Base-by-base conservation (phyloP, 2,888 invertebrate genomes). In the Temnothorax rugatulus region DNA sequence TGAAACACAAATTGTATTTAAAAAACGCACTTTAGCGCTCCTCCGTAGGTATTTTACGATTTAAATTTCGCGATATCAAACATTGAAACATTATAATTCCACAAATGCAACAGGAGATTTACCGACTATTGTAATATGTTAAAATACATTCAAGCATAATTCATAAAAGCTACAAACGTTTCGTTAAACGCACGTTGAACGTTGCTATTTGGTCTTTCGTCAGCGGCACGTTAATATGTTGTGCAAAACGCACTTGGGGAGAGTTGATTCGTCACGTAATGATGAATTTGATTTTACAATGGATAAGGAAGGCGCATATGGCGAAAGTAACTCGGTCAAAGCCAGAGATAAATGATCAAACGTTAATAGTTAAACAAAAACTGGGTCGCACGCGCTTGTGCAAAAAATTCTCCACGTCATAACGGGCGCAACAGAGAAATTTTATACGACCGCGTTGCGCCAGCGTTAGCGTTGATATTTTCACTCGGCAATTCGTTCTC, bases 271-370 rank as follows among this genome's bases (percentile, higher is more conserved):
- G 38, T 61, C 79, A 71, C 47, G 59, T 59, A 50, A 38, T 57
- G 73, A 57, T 73, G 57, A 57, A 73, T 73, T 21, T 7, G 71
- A 81, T 81, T 47, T 47, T 73, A 47, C 71, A 38, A 50, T 13
- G 41, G 79, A 73, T 73, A 81, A 73, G 29, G n/a, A n/a, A 29
- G 18, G 7, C 59, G 21, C 21, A 29, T 54, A 66, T 50, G 79
- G 44, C 73, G 73, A 81, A 81, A 81, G 79, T 81, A 81, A 81
- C 47, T 71, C 79, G 79, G 73, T 79, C 79, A 71, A 81, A 81
- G 73, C 73, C 79, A 81, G 73, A 81, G 73, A 81, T 71, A 59
- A 41, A 81, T n/a, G 50, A 71, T 81, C 73, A 47, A n/a, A 38
- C 11, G 21, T 47, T 38, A 71, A 71, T 50, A 47, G 11, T 21